Conservation (phyloP, 2,113 vertebrate species). For the Haliaeetus leucogaster region DNA sequence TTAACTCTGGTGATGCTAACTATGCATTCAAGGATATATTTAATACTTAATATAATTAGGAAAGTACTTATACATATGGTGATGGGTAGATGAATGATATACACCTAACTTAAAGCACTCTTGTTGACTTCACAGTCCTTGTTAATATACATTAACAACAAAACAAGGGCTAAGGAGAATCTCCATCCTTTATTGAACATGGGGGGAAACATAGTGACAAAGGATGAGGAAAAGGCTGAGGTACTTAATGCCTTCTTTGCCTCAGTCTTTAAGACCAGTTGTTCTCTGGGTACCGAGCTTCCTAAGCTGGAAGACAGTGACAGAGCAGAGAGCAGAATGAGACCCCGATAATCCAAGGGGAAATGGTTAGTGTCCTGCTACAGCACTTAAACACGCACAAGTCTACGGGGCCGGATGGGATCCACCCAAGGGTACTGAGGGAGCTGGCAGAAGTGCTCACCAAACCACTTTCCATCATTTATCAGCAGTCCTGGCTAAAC, state of each 20-base stretch:
- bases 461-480: background rate
- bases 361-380: no score
- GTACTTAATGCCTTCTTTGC: background rate
- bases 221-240: background rate
- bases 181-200: background rate
- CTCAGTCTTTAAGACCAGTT: background rate
- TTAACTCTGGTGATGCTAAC: background rate
- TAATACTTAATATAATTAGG: background rate
- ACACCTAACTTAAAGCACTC: background rate
- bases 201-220: background rate
- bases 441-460: background rate
- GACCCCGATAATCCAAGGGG: no score
- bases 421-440: background rate
- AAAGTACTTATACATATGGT: background rate
- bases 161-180: background rate
- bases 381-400: no score
- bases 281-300: background rate
- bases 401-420: no score
- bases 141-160: background rate
- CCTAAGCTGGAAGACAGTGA: no score
- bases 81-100: background rate
- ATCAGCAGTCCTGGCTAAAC: background rate
- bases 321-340: no score
- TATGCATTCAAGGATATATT: background rate
- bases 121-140: background rate